A percentile compares a stretch with the other conserved stretches of the same genome.
Evolutionary conservation across 2,797 vertebrate genomes (phyloP).

Genomic region (Crenuchus spilurus): DNA sequence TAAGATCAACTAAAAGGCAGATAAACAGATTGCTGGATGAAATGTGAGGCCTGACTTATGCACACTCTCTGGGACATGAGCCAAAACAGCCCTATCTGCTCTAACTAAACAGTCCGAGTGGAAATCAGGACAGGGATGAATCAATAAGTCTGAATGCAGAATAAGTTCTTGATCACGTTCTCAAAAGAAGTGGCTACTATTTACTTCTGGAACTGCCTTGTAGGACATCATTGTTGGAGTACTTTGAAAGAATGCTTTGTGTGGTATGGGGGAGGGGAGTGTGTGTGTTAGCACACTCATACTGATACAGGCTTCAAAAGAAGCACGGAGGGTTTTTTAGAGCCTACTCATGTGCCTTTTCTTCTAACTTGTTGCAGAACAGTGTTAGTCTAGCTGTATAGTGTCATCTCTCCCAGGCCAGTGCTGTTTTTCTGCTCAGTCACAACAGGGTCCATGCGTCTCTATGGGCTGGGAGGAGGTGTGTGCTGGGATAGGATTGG

Average conservation of each 20-base stretch:
- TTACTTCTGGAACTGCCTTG: background rate
- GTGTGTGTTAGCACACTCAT: conserved; percentile 18
- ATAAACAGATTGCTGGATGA: conserved; percentile 8
- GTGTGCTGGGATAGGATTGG: conserved; percentile 12
- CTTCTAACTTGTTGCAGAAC: conserved; percentile 26
- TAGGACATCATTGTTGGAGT: conserved; percentile 13
- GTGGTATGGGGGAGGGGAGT: conserved; percentile 5
- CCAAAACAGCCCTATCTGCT: background rate
- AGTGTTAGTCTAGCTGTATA: conserved; percentile 32
- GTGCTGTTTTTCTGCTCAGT: conserved; percentile 12
- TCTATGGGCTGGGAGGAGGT: background rate
- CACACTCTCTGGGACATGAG: conserved; percentile 8
- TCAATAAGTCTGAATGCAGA: background rate
- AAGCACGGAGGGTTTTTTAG: conserved; percentile 4
- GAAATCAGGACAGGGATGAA: background rate
- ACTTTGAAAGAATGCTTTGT: conserved; percentile 26
- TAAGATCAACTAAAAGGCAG: background rate
- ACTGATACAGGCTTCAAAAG: conserved; percentile 34
- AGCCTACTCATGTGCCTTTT: conserved; percentile 1
- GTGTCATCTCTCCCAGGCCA: conserved; percentile 31
- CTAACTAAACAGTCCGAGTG: background rate
- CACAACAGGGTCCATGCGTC: conserved; percentile 4
- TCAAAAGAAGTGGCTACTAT: background rate
- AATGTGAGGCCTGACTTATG: conserved; percentile 1
- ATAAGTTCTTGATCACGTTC: background rate